phyloP scores from a whole-genome alignment of 2,888 invertebrate species.

The Andrena praecox region DNA sequence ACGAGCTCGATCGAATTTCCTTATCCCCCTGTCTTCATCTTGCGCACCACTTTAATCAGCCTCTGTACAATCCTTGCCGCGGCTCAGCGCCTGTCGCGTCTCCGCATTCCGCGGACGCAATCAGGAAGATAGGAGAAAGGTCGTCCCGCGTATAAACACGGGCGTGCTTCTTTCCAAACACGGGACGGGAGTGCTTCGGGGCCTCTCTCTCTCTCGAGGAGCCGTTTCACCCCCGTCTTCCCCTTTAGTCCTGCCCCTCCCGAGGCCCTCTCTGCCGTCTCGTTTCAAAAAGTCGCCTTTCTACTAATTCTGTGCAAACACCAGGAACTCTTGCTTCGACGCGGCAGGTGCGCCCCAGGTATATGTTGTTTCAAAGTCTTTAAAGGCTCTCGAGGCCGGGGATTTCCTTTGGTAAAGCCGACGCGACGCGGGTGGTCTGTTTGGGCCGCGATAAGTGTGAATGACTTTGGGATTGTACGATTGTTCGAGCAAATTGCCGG shows the following conservation, averaged over 20 bases:
- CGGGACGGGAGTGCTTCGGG: slow-evolving; percentile 37
- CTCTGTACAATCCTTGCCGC: slow-evolving; percentile 16
- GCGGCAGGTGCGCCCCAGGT: slow-evolving; percentile 78
- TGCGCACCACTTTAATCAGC: neutral
- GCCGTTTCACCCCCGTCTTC: slow-evolving; percentile 18
- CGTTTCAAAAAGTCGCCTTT: slow-evolving; percentile 69
- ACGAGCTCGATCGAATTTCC: neutral
- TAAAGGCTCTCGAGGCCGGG: slow-evolving; percentile 68
- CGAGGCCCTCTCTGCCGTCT: slow-evolving; percentile 19
- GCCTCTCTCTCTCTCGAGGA: slow-evolving; percentile 4
- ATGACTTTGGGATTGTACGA: slow-evolving; percentile 66
- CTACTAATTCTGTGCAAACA: slow-evolving; percentile 79
- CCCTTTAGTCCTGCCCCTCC: neutral
- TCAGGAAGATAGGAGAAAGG: slow-evolving; percentile 42
- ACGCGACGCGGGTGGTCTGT: slow-evolving; percentile 74
- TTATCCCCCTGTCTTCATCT: neutral
- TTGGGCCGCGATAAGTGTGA: slow-evolving; percentile 62
- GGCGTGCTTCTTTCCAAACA: slow-evolving; percentile 57
- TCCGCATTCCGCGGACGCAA: slow-evolving; percentile 52
- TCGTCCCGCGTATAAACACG: slow-evolving; percentile 51
- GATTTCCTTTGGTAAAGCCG: slow-evolving; percentile 69
- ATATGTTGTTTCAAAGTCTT: slow-evolving; percentile 80
- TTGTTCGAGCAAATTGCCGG: slow-evolving; percentile 50
- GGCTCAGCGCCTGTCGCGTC: slow-evolving; percentile 20
- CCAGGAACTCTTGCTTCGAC: slow-evolving; percentile 57